A percentile compares a stretch with the other conserved stretches of the same genome.
phyloP scores from a whole-genome alignment of 2,888 invertebrate species.

The Microdon myrmicae region DNA sequence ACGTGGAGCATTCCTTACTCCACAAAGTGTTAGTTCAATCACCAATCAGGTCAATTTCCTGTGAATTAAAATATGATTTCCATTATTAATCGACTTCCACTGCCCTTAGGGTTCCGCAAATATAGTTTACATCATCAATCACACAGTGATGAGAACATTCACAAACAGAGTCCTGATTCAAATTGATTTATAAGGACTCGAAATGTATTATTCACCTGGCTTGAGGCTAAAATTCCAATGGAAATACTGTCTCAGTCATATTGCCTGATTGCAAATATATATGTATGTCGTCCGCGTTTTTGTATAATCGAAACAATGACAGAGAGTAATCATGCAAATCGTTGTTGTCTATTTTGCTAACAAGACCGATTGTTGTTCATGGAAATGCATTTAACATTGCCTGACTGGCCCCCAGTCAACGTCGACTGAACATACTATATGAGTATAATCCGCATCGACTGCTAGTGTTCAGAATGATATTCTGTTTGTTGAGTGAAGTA shows the following conservation, averaged over 20 bases:
- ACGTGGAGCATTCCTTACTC: not conserved
- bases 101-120: slow-evolving; percentile 20
- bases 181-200: slow-evolving; percentile 38
- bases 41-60: slow-evolving; percentile 39
- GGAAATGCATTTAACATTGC: slow-evolving; percentile 22
- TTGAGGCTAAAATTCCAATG: slow-evolving; percentile 21
- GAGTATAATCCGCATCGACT: slow-evolving; percentile 14
- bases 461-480: not conserved
- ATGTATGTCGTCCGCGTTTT: slow-evolving; percentile 27
- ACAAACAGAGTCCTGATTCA: slow-evolving; percentile 12
- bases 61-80: slow-evolving; percentile 45
- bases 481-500: slow-evolving; percentile 1
- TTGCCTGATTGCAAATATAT: slow-evolving; percentile 28
- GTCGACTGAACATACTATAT: not conserved
- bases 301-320: slow-evolving; percentile 45
- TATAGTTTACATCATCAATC: slow-evolving; percentile 27
- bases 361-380: slow-evolving; percentile 34
- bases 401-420: not conserved
- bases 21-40: slow-evolving; percentile 4
- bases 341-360: slow-evolving; percentile 33
- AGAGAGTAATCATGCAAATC: slow-evolving; percentile 49
- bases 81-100: slow-evolving; percentile 8
- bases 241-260: slow-evolving; percentile 13
- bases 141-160: slow-evolving; percentile 3
- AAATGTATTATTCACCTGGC: slow-evolving; percentile 43